Evolutionary conservation across 2,113 vertebrate species (phyloP), one percentile per base, ranked within the genome.

Genomic region (Alethe diademata): DNA sequence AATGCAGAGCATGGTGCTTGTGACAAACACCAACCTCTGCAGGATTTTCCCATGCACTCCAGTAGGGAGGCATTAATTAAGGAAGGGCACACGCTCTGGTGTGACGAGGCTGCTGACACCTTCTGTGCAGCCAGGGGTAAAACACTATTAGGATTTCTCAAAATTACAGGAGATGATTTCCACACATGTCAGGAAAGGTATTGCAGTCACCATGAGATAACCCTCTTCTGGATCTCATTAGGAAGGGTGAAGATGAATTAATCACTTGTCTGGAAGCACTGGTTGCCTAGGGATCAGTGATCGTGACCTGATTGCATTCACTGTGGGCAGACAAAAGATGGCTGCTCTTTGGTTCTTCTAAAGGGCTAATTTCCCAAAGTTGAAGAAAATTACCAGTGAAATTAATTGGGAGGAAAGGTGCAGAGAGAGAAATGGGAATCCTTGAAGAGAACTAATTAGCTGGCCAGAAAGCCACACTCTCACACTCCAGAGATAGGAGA

Each of bases 371-470:
- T 93, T 90, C 53, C 42, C 47, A 56, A 93, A 94, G 64, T 88
- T 73, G 58, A 88, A 73, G 73, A 96, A 95, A 95, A 93, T 76
- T 70, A 61, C 51, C 33, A 73, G 38, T 28, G 25, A 96, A 92
- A 96, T 88, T 95, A 95, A 95, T 82, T 94, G 78, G 69, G 47
- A 90, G n/a, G 50, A 78, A 94, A 94, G 47, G 67, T 94, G 43
- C 67, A 80, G 84, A 83, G 50, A 58, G 78, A 70, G 71, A 85
- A 92, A 70, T 1, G 3, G 24, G 42, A 88, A 60, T 43, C 47
- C 74, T 94, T 76, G 48, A 83, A 78, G 51, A 76, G 26, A 83
- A 50, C 42, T 90, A 95, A 94, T 95, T 86, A 96, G 38, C 58
- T 80, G 71, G 26, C 74, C 81, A 74, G 74, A 88, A 83, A 76